Base-by-base conservation (phyloP, 1,140 invertebrate species). In the Conus ventricosus region DNA sequence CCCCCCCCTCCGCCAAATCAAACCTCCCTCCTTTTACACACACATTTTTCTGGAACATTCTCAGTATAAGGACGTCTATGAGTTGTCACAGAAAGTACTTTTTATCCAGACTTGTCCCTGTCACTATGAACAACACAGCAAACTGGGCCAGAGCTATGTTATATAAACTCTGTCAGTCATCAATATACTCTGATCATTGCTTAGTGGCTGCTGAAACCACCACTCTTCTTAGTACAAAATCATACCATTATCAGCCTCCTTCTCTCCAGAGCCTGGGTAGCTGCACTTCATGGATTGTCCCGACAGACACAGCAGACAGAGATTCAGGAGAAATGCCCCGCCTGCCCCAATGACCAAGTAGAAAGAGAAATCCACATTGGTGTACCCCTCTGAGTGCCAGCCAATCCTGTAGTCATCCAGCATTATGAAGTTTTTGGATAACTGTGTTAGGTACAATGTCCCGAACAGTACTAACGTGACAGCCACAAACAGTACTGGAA, bases 271-370 rank as follows among this genome's bases (percentile, higher is more conserved):
- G 13, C 88, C 71, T 0, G 91, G 90, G 87, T 91, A 93, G 25
- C 90, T 91, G 86, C 92, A 93, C 15, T 90, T 88, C 27, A 93
- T 39, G 23, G 88, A 91, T 80, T 91, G 90, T 1, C 92, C 93
- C 20, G 93, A 93, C 91, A 97, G 96, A 88, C 96, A 96, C 11
- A 98, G 96, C 85, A 98, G 96, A 7, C 97, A 95, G 89, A 98
- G 96, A 95, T 98, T 98, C 57, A 97, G 94, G 71, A 97, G 95
- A 91, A 97, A 97, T n/a, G 97, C 95, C 87, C 97, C 95, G 10
- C 96, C 96, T 5, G 97, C 96, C 25, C 96, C 96, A 4, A 97
- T 97, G 11, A 98, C 96, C 89, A 98, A 96, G 96, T 97, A 98
- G 95, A 97, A 98, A n/a, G 97, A 97, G 93, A 97, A 97, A 89